Percentiles rank a stretch among this genome's conserved stretches.
Conservation (phyloP, 2,888 invertebrate genomes). For the Glyphotaelius pellucidus region DNA sequence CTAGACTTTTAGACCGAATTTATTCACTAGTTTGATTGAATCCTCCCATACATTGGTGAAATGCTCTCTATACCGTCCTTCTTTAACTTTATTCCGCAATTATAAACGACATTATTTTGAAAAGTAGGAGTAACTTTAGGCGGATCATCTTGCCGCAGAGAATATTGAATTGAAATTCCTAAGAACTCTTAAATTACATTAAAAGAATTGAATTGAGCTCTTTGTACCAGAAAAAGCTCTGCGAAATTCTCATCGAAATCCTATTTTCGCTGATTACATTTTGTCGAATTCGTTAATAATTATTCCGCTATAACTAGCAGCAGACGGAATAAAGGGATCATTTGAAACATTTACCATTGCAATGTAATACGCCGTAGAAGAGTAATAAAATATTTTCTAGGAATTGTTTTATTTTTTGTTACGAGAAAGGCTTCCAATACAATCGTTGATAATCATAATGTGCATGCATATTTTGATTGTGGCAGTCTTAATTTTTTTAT, state of each 20-base stretch:
- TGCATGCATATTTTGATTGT: too few species aligned
- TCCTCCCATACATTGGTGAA: background rate
- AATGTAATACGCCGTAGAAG: background rate
- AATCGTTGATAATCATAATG: too few species aligned
- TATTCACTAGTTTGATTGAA: background rate
- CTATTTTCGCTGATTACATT: background rate
- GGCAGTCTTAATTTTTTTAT: too few species aligned
- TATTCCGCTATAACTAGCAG: background rate
- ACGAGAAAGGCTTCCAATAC: background rate
- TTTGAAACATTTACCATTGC: background rate
- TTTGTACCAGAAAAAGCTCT: background rate
- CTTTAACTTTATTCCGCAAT: background rate
- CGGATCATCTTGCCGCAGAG: background rate
- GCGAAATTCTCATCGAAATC: background rate
- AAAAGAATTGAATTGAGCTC: background rate
- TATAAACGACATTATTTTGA: background rate
- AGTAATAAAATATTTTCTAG: background rate
- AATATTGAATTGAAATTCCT: conserved; percentile 5
- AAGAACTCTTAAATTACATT: conserved; percentile 2
- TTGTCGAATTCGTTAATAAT: background rate
- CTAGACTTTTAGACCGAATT: background rate
- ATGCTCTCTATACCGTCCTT: background rate
- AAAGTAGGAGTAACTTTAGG: background rate
- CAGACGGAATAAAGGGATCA: background rate
- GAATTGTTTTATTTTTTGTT: background rate